Base-by-base conservation (phyloP, 2,888 invertebrate species). In the Ennomos erosarius region DNA sequence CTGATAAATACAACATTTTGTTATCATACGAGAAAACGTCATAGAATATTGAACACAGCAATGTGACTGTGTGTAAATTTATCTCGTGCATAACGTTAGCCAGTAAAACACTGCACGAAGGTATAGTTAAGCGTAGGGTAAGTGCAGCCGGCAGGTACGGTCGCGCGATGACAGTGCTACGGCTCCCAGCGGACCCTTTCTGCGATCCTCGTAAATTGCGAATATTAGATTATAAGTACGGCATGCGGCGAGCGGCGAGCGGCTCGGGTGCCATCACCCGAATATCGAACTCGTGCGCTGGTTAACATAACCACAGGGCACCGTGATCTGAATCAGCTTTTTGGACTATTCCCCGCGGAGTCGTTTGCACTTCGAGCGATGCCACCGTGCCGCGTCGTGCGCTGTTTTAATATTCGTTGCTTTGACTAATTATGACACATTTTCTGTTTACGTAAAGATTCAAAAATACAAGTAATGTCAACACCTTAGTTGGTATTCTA, bases 181-280 rank as follows among this genome's bases (percentile, higher is more conserved):
- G 79, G 82, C 80, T 88, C 90, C 90, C 90, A 65, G 73, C 74
- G 88, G 90, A 76, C 81, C 83, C 77, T 81, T 84, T 78, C 81
- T 79, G 85, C 85, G 89, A 89, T 88, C 88, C 90, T 86, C 89
- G 88, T 90, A 90, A 90, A 91, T 91, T 91, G 89, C 88, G 88
- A 90, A 90, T 91, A 91, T 91, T 91, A 91, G 90, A 91, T 91
- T 90, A 91, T 90, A 90, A 91, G 90, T 89, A 86, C 87, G 86
- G 85, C 82, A 82, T 86, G 90, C 85, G 88, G 87, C 79, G 76
- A 69, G 63, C 59, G 60, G 62, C 68, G 68, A 69, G 63, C 63
- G 60, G 62, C 68, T 67, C 79, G 70, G 88, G 88, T 83, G 82
- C 88, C 85, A 88, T 90, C 88, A 87, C 76, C 79, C 79, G 83